Conservation (phyloP, 2,888 invertebrate genomes). For the Cephus sareptanus region DNA sequence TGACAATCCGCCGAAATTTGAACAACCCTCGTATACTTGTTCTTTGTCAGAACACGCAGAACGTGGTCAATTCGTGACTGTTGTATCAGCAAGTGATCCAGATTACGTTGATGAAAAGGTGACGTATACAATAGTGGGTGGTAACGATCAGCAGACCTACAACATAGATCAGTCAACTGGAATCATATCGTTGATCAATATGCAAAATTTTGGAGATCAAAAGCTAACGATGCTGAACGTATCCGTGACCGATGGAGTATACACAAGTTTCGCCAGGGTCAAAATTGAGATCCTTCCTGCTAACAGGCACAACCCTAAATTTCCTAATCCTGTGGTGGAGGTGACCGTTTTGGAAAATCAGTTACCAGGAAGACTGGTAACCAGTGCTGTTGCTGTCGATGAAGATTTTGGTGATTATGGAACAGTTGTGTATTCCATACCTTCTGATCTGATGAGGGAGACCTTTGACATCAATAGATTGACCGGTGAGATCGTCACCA, state of each 20-base stretch:
- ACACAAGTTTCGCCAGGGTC: constrained; percentile 87
- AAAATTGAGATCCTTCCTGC: constrained; percentile 83
- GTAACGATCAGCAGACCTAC: constrained; percentile 82
- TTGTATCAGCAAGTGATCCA: constrained; percentile 89
- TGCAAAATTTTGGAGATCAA: constrained; percentile 78
- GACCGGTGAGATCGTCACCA: constrained; percentile 78
- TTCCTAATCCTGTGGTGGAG: constrained; percentile 81
- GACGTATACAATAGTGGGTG: constrained; percentile 84
- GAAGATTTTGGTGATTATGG: constrained; percentile 84
- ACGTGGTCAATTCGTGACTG: constrained; percentile 88
- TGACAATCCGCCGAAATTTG: constrained; percentile 89
- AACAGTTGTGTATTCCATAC: constrained; percentile 80
- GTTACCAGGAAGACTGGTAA: constrained; percentile 79
- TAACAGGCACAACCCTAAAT: constrained; percentile 83
- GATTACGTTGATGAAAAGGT: constrained; percentile 84
- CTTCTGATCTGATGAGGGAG: constrained; percentile 78
- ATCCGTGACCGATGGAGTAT: constrained; percentile 95
- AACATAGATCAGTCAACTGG: constrained; percentile 72
- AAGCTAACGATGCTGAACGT: constrained; percentile 83
- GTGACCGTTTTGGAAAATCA: constrained; percentile 86
- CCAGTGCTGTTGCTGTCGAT: constrained; percentile 82
- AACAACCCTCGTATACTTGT: constrained; percentile 83
- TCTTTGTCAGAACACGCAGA: constrained; percentile 83
- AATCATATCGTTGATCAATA: constrained; percentile 78
- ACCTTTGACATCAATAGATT: constrained; percentile 79